Evolutionary conservation across 2,113 vertebrate genomes (phyloP), one percentile per base, ranked within the genome.

Genomic region (Gasterosteus nipponicus): DNA sequence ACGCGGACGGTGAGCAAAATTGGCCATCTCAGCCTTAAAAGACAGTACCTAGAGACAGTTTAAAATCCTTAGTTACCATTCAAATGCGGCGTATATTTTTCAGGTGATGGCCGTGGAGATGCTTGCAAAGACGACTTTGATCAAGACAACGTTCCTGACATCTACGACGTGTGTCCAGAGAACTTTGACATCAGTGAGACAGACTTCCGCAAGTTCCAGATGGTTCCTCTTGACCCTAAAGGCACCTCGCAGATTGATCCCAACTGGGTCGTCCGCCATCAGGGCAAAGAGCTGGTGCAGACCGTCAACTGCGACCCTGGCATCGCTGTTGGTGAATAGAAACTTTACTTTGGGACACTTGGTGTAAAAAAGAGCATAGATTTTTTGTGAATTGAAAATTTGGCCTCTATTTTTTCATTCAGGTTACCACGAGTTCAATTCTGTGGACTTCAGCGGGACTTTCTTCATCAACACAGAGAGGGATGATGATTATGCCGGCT

Each of bases 401-500:
- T 15, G 64, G 56, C n/a, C 33, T 72, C 3, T 70, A 18, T n/a
- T 70, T 73, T 22, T 70, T 73, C 64, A 65, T 60, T 84, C 73
- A 99, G 98, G 98, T 81, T 99, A 95, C 68, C 97, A 99, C 63
- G 97, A 99, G 92, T 99, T 99, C 87, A 99, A 98, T 71, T 90
- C 97, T 1, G 98, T 99, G 82, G 98, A 99, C 92, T 99, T 99
- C 94, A 99, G 98, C 62, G 98, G 98, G n/a, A 99, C 98, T 31
- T 99, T 99, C 94, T 99, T 99, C 92, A 98, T 99, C 87, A 99
- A 99, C 86, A 99, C 98, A 0, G 97, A 99, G 79, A 93, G 98
- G 66, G 98, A 99, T 53, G 98, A 99, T 19, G 98, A 99, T 88
- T 99, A 99, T 7, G 98, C 97, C 2, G 98, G 98, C 49, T 99